Percentiles rank a stretch among this genome's conserved stretches.
Conservation (phyloP, 2,113 vertebrate genomes). For the Lamprologus ornatipinnis region DNA sequence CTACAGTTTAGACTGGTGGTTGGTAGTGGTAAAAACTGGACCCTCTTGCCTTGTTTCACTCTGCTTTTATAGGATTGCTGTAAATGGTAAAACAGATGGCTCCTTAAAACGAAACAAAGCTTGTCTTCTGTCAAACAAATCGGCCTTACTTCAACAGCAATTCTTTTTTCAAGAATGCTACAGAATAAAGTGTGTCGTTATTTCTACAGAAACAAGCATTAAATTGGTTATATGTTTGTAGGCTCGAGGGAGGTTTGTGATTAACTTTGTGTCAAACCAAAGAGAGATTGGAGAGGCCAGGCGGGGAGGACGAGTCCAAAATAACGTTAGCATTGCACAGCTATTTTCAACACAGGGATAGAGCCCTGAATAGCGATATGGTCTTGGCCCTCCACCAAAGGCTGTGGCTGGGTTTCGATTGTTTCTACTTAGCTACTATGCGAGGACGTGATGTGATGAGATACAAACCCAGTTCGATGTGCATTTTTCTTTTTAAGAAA, state of each 20-base stretch:
- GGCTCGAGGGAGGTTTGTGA: neutral
- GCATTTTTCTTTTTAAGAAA: neutral
- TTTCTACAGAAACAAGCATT: neutral
- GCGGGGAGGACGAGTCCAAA: constrained; percentile 20
- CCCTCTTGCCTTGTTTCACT: neutral
- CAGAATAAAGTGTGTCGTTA: neutral
- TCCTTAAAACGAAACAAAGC: neutral
- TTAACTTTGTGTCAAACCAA: neutral
- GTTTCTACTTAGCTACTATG: neutral
- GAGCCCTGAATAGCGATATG: neutral
- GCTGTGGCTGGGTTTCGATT: neutral
- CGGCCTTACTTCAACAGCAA: neutral
- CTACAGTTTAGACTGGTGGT: neutral
- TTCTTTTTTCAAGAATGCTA: neutral
- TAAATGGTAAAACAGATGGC: constrained; percentile 21
- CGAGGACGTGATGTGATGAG: neutral
- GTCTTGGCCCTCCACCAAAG: neutral
- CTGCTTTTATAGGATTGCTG: neutral
- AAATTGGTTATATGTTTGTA: neutral
- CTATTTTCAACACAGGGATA: constrained; percentile 45
- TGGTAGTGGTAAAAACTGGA: neutral
- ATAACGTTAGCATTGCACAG: constrained; percentile 23
- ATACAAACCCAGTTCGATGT: neutral
- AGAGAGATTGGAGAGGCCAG: constrained; percentile 22
- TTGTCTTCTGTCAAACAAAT: neutral